Evolutionary conservation across 2,888 invertebrate species (phyloP).

Genomic region (Tipula helvola): DNA sequence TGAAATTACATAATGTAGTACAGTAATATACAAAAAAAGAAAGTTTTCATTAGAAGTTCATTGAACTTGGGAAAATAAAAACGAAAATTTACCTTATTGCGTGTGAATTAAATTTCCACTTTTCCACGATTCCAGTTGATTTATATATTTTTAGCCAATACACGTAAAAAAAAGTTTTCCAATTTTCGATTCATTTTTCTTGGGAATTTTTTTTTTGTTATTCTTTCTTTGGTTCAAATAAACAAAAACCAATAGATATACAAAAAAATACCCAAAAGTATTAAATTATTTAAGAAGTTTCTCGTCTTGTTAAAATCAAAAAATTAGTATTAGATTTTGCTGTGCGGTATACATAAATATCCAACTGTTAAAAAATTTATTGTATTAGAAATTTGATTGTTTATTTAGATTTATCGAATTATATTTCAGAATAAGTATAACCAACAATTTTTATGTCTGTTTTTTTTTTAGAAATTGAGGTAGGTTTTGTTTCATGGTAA

Average conservation of each 20-base stretch:
- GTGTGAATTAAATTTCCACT: not conserved
- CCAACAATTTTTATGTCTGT: not conserved
- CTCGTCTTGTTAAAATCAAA: not conserved
- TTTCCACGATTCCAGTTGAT: not conserved
- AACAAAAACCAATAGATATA: not conserved
- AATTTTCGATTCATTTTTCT: not conserved
- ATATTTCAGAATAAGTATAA: not conserved
- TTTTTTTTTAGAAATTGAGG: not conserved
- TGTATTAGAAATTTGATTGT: not conserved
- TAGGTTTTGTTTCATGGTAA: not conserved
- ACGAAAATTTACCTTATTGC: not conserved
- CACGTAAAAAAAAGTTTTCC: not conserved
- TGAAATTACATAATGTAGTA: not conserved
- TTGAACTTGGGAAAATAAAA: not conserved
- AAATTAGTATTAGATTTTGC: not conserved
- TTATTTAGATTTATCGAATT: not conserved
- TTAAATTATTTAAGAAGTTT: not conserved
- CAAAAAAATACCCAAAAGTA: not conserved
- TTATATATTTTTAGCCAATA: not conserved
- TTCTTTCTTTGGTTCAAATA: not conserved
- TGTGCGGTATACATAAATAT: not conserved
- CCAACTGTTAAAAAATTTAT: not conserved
- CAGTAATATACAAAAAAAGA: not conserved
- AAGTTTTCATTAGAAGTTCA: not conserved
- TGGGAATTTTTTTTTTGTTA: not conserved